Percentiles rank a stretch among this genome's conserved stretches.
phyloP scores from a whole-genome alignment of 2,797 vertebrate species.

The Petrocephalus sullivani region DNA sequence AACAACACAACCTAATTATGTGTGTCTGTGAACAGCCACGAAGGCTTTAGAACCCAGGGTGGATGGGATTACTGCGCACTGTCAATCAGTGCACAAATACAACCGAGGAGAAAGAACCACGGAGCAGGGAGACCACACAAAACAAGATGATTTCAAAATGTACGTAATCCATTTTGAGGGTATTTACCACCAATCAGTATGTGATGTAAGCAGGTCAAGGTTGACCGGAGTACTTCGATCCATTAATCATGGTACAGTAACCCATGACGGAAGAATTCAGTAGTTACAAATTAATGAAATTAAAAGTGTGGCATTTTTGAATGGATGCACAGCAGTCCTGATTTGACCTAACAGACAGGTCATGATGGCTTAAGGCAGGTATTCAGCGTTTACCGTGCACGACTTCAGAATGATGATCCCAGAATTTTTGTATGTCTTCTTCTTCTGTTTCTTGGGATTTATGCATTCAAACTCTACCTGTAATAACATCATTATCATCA shows the following conservation, averaged over 20 bases:
- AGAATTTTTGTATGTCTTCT: slow-evolving; percentile 94
- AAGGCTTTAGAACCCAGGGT: neutral
- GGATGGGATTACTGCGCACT: too few relatives aligned
- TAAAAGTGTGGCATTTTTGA: slow-evolving; percentile 39
- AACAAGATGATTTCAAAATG: neutral
- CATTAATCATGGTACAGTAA: slow-evolving; percentile 45
- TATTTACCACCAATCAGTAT: too few relatives aligned
- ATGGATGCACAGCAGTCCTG: slow-evolving; percentile 22
- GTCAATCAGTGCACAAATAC: neutral
- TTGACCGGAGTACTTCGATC: neutral
- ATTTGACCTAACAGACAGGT: slow-evolving; percentile 15
- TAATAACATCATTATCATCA: neutral
- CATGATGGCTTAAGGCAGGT: neutral
- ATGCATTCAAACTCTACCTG: slow-evolving; percentile 98
- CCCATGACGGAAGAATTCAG: slow-evolving; percentile 30
- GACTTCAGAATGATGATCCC: slow-evolving; percentile 84
- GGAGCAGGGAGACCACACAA: neutral
- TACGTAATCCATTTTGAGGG: neutral
- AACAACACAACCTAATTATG: neutral
- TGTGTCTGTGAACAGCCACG: neutral
- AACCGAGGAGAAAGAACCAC: neutral
- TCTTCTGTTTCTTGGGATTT: slow-evolving; percentile 97
- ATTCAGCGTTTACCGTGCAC: slow-evolving; percentile 73
- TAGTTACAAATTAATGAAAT: slow-evolving; percentile 49
- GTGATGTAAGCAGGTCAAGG: neutral